Base-by-base conservation (phyloP, 2,113 vertebrate genomes). In the Chaetodon auriga region DNA sequence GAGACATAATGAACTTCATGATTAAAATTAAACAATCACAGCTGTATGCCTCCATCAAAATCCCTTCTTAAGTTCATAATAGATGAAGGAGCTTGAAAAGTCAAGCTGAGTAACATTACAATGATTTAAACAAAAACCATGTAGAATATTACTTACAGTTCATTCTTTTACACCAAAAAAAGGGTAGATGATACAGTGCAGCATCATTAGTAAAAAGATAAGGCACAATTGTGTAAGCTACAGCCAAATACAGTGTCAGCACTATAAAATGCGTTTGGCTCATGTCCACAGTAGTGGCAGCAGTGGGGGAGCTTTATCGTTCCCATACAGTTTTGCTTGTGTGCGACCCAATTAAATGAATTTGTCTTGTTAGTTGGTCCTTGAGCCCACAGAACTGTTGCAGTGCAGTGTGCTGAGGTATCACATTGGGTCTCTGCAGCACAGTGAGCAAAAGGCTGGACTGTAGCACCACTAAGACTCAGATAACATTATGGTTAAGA, bases 291-390 rank as follows among this genome's bases (percentile, higher is more conserved):
- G 6, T 23, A 51, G 46, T 7, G 2, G 49, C 54, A 51, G 35
- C 23, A 21, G 45, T 60, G 38, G 55, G n/a, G 23, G 7, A 23
- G n/a, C 19, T 58, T 75, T 62, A 68, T 68, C 54, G 38, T 21
- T 62, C 8, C 49, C 41, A 21, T 55, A 83, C 46, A 78, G 74
- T 25, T 74, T 73, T 64, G 8, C 55, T 18, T 57, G n/a, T 10
- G 38, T 75, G 60, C 57, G 58, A 71, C 72, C 70, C 61, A 80
- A 55, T 76, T 83, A 83, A 77, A 55, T 35, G 0, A 70, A 48
- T 43, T 75, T 70, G 58, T 75, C 45, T 75, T 70, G 48, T 16
- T 38, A 21, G 13, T 4, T 53, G 65, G 49, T 68, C 68, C 19
- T 45, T 63, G 38, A 68, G 51, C 48, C 49, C 38, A 25, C 25